Evolutionary conservation across 2,797 vertebrate species (phyloP).

Genomic region (Ispidina lecontei): DNA sequence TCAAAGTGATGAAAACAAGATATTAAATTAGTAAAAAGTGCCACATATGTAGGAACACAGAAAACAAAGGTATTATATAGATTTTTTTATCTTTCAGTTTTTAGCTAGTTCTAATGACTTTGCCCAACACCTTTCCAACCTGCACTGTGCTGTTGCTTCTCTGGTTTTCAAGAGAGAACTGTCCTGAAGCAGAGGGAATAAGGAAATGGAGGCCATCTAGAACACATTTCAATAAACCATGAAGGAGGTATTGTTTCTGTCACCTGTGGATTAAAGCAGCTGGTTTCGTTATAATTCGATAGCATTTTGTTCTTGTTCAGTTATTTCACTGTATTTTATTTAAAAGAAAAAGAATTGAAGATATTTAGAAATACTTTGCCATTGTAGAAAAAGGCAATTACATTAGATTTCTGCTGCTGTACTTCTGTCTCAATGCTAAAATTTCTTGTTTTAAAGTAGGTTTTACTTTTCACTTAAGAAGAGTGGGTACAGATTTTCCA

Average conservation of each 20-base stretch:
- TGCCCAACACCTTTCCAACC: background rate
- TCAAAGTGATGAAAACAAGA: background rate
- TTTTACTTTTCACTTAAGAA: background rate
- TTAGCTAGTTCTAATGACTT: background rate
- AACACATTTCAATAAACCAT: slow-evolving; percentile 52
- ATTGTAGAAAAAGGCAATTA: slow-evolving; percentile 19
- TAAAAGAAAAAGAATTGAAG: slow-evolving; percentile 43
- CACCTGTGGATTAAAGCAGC: slow-evolving; percentile 32
- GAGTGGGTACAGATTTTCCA: background rate
- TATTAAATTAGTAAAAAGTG: background rate
- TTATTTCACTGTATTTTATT: slow-evolving; percentile 53
- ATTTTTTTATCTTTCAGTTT: background rate
- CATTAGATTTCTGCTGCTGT: slow-evolving; percentile 3
- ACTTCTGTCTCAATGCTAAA: background rate
- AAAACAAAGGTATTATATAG: background rate
- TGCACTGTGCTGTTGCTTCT: background rate
- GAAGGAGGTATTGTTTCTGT: slow-evolving; percentile 53
- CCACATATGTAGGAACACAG: fast-evolving
- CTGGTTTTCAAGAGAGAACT: background rate
- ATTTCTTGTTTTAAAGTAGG: background rate
- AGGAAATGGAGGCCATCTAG: slow-evolving; percentile 28
- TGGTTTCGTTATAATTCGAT: background rate
- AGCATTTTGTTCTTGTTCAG: slow-evolving; percentile 35
- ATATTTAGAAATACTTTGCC: slow-evolving; percentile 53
- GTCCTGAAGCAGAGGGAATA: background rate